Percentiles rank a stretch among this genome's conserved stretches.
These are phyloP conservation scores for Leptonema lineaticorne DNA, from an alignment of 1,140 invertebrate species.

Conservation along the genomic window DNA sequence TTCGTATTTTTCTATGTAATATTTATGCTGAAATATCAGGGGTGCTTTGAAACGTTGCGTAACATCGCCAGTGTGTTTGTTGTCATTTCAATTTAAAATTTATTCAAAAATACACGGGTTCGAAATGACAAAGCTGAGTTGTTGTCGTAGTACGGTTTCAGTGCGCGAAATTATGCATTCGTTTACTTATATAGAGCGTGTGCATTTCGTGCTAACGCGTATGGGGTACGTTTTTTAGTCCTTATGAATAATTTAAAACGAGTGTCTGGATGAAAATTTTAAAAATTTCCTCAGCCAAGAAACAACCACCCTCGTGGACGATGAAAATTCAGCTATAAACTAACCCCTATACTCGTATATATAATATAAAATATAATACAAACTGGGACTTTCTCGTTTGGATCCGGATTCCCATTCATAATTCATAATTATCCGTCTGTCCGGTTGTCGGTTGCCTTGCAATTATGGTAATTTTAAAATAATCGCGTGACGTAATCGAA, in stretches of 20 bases:
- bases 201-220: neutral
- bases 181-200: neutral
- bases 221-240: neutral
- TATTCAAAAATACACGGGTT: no score
- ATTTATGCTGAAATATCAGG: no score
- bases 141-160: neutral
- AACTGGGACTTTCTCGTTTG: neutral
- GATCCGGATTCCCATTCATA: neutral
- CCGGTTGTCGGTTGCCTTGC: no score
- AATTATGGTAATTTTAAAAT: neutral
- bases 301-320: neutral
- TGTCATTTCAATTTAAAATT: no score
- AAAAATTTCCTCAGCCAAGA: slow-evolving; percentile 8
- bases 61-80: no score
- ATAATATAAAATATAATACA: no score
- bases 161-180: neutral
- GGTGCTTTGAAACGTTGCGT: no score
- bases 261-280: slow-evolving; percentile 9
- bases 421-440: neutral
- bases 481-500: neutral
- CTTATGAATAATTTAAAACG: neutral
- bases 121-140: no score
- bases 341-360: no score
- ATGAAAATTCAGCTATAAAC: no score
- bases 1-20: no score